phyloP scores from a whole-genome alignment of 1,140 invertebrate species.

The Stegodyphus dumicola region DNA sequence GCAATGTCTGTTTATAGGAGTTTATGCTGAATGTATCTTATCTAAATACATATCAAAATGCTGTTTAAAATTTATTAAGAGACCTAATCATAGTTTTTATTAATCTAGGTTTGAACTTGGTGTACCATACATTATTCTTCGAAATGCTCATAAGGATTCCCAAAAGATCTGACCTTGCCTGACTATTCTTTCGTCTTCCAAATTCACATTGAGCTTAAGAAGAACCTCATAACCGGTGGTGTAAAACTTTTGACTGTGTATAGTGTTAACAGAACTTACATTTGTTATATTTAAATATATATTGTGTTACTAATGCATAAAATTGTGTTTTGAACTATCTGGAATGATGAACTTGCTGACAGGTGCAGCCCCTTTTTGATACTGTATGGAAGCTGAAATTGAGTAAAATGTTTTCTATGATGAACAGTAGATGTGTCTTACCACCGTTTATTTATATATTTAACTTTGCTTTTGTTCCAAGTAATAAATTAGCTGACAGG shows the following conservation, averaged over 20 bases:
- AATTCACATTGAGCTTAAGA: neutral
- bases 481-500: constrained; percentile 32
- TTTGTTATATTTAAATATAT: neutral
- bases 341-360: neutral
- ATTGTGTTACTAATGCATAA: neutral
- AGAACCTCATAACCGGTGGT: constrained; percentile 13
- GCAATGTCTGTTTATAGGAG: neutral
- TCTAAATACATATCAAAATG: neutral
- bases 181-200: neutral
- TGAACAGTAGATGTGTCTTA: no score
- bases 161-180: constrained; percentile 32
- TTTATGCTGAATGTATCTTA: neutral
- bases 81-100: neutral
- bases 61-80: neutral
- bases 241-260: neutral
- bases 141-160: constrained; percentile 13
- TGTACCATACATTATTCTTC: constrained; percentile 44
- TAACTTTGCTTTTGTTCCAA: no score
- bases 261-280: neutral
- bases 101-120: constrained; percentile 55
- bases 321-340: constrained; percentile 22
- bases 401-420: no score
- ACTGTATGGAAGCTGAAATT: constrained; percentile 19
- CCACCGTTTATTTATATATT: no score
- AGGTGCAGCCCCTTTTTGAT: constrained; percentile 17